phyloP scores from a whole-genome alignment of 2,888 invertebrate genomes.

The Catocala sponsa region DNA sequence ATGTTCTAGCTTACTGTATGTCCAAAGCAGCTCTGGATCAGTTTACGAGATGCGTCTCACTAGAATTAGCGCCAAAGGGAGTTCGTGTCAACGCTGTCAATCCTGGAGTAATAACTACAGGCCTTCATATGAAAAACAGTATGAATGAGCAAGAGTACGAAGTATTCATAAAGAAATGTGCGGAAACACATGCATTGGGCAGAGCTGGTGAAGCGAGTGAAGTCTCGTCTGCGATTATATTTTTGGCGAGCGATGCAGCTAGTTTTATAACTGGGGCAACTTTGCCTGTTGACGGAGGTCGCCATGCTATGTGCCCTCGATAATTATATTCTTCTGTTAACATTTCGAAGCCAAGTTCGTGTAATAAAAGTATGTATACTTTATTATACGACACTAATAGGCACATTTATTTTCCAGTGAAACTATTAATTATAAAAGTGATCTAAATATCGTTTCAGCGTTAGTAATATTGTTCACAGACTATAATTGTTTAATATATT shows the following conservation, averaged over 20 bases:
- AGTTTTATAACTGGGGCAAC: constrained; percentile 95
- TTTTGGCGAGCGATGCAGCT: constrained; percentile 94
- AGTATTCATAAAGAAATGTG: constrained; percentile 93
- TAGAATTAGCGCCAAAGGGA: constrained; percentile 93
- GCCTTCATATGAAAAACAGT: constrained; percentile 94
- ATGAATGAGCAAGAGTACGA: constrained; percentile 93
- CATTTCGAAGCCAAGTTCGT: no score
- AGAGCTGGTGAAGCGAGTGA: constrained; percentile 94
- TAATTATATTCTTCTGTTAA: constrained; percentile 60
- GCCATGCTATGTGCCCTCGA: constrained; percentile 95
- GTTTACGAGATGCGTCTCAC: constrained; percentile 95
- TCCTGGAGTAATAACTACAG: constrained; percentile 97
- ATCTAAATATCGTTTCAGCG: no score
- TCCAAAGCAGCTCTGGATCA: constrained; percentile 98
- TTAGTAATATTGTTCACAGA: no score
- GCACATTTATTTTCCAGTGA: no score
- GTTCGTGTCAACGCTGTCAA: constrained; percentile 97
- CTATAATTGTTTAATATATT: no score
- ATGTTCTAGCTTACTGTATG: constrained; percentile 96
- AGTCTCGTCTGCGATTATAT: constrained; percentile 95
- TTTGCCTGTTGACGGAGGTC: constrained; percentile 96
- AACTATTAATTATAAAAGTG: no score
- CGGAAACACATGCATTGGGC: constrained; percentile 96
- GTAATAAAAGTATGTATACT: no score
- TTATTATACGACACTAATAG: no score